These are phyloP conservation scores for Sminthopsis crassicaudata DNA, from an alignment of 2,113 vertebrate genomes.

Conservation along the genomic window DNA sequence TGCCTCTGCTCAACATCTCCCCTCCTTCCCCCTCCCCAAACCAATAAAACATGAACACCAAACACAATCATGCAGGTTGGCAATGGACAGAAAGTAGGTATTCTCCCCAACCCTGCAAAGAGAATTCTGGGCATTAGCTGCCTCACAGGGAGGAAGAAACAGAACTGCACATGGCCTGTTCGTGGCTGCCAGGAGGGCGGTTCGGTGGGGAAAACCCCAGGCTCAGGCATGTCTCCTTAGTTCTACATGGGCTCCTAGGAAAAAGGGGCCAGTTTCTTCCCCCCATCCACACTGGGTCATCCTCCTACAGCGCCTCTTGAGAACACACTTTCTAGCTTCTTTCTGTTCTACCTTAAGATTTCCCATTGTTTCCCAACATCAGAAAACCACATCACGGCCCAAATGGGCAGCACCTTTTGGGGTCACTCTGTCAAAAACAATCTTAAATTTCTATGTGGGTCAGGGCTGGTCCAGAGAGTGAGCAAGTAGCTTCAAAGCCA, in stretches of 20 bases:
- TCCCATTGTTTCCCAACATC: constrained; percentile 34
- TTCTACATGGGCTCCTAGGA: neutral
- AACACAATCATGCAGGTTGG: constrained; percentile 42
- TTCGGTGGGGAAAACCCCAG: constrained; percentile 54
- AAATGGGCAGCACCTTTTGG: constrained; percentile 41
- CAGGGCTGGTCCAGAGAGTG: constrained; percentile 56
- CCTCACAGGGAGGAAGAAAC: constrained; percentile 23
- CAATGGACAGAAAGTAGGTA: constrained; percentile 22
- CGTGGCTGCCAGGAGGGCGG: constrained; percentile 44
- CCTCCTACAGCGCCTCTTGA: neutral
- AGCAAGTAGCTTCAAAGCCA: constrained; percentile 38
- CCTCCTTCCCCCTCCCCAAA: constrained; percentile 53
- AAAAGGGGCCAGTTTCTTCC: neutral
- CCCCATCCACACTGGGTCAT: neutral
- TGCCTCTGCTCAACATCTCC: constrained; percentile 79
- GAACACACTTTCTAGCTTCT: neutral
- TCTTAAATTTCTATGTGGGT: constrained; percentile 44
- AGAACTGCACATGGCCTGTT: neutral
- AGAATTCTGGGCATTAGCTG: constrained; percentile 54
- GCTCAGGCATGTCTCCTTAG: neutral
- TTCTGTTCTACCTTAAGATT: neutral
- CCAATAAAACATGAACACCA: constrained; percentile 74
- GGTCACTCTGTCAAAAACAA: constrained; percentile 53
- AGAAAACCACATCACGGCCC: constrained; percentile 40
- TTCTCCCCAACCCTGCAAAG: neutral